Evolutionary conservation across 2,888 invertebrate genomes (phyloP).

Genomic region (Malacosoma neustria): DNA sequence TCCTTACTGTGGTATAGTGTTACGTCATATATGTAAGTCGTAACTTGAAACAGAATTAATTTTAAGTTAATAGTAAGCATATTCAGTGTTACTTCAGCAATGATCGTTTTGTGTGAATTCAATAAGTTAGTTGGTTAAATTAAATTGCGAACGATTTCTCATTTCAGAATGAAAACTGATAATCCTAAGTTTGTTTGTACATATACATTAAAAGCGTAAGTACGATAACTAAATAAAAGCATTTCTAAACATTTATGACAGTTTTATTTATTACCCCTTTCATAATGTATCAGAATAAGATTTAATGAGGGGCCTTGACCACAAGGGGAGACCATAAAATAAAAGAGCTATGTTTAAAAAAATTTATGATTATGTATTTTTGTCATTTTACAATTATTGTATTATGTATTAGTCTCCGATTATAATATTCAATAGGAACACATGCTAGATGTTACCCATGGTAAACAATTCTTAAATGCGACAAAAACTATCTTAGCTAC

Average conservation of each 20-base stretch:
- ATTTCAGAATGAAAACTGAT: constrained; percentile 65
- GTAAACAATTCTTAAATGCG: no score
- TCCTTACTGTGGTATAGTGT: constrained; percentile 71
- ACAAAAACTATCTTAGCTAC: no score
- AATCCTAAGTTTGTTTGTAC: constrained; percentile 72
- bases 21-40: constrained; percentile 59
- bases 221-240: constrained; percentile 68
- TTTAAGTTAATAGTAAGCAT: constrained; percentile 67
- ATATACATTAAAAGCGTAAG: constrained; percentile 71
- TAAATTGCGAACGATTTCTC: constrained; percentile 60
- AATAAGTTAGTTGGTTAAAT: constrained; percentile 44
- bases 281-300: no score
- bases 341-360: no score
- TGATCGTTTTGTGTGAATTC: constrained; percentile 45
- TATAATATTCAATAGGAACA: no score
- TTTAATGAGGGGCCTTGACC: no score
- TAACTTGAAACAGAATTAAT: constrained; percentile 54
- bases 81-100: constrained; percentile 60
- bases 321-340: no score
- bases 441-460: no score
- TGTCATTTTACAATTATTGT: no score
- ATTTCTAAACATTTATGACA: constrained; percentile 56
- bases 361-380: no score
- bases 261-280: constrained; percentile 31
- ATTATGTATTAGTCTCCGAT: no score